A percentile compares a stretch with the other conserved stretches of the same genome.
These are phyloP conservation scores for Pissodes strobi DNA, from an alignment of 1,140 invertebrate species.

Conservation along the genomic window DNA sequence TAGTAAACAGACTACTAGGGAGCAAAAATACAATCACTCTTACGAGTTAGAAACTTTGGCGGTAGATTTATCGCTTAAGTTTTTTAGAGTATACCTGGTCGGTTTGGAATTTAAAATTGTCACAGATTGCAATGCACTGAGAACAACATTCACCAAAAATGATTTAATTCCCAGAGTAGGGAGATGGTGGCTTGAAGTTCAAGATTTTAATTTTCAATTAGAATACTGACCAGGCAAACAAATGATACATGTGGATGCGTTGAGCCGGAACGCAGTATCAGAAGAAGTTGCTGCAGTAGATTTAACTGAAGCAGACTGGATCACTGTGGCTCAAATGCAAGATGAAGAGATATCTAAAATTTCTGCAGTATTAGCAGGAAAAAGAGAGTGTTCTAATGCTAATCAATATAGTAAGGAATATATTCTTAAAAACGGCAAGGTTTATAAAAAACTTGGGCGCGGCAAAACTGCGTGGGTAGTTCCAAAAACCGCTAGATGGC, in stretches of 20 bases:
- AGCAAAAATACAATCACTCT: slow-evolving; percentile 23
- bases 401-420: not conserved
- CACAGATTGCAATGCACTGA: too few relatives aligned
- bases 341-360: not conserved
- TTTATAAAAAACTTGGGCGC: not conserved
- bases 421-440: not conserved
- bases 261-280: slow-evolving; percentile 36
- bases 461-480: too few relatives aligned
- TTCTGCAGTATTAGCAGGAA: not conserved
- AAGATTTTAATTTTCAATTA: slow-evolving; percentile 46
- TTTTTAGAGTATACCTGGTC: slow-evolving; percentile 54
- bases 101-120: not conserved
- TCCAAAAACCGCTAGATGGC: too few relatives aligned
- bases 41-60: too few relatives aligned
- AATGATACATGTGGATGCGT: slow-evolving; percentile 45
- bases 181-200: slow-evolving; percentile 47
- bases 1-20: slow-evolving; percentile 23
- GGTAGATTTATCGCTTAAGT: slow-evolving; percentile 45
- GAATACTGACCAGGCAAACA: slow-evolving; percentile 37
- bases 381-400: not conserved
- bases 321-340: not conserved
- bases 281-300: not conserved
- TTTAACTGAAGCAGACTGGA: too few relatives aligned
- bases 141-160: too few relatives aligned
- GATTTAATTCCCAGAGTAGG: slow-evolving; percentile 37